A percentile compares a stretch with the other conserved stretches of the same genome.
phyloP scores from a whole-genome alignment of 2,888 invertebrate species.

The Callimorpha dominula region DNA sequence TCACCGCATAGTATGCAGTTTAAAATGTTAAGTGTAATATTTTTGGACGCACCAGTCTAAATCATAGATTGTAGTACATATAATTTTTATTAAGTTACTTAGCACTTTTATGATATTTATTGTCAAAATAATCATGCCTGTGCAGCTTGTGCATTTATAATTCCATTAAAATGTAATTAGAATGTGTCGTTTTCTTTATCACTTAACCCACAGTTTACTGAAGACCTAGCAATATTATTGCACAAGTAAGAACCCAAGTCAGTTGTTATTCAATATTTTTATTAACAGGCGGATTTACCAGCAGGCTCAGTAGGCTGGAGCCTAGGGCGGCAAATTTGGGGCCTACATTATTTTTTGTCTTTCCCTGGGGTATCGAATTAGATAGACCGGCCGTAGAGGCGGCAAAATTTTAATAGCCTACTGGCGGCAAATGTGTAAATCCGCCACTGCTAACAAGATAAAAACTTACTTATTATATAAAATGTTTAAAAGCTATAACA shows the following conservation, averaged over 20 bases:
- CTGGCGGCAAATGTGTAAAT: too few relatives aligned
- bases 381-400: too few relatives aligned
- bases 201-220: background rate
- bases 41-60: slow-evolving; percentile 82
- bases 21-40: slow-evolving; percentile 63
- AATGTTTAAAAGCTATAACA: background rate
- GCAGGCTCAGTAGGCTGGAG: too few relatives aligned
- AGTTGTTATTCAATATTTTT: background rate
- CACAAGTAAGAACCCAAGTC: slow-evolving; percentile 7
- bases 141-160: slow-evolving; percentile 84
- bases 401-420: too few relatives aligned
- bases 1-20: slow-evolving; percentile 57
- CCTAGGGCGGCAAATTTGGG: too few relatives aligned
- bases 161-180: slow-evolving; percentile 85
- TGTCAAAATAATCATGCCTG: slow-evolving; percentile 79
- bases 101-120: slow-evolving; percentile 82
- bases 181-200: slow-evolving; percentile 57
- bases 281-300: too few relatives aligned
- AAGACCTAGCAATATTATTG: background rate
- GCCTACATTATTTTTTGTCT: too few relatives aligned
- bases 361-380: too few relatives aligned
- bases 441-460: slow-evolving; percentile 25
- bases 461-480: slow-evolving; percentile 16
- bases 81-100: slow-evolving; percentile 75
- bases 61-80: slow-evolving; percentile 76